Evolutionary conservation across 2,888 invertebrate genomes (phyloP).

Genomic region (Megaustenia siamemsis): DNA sequence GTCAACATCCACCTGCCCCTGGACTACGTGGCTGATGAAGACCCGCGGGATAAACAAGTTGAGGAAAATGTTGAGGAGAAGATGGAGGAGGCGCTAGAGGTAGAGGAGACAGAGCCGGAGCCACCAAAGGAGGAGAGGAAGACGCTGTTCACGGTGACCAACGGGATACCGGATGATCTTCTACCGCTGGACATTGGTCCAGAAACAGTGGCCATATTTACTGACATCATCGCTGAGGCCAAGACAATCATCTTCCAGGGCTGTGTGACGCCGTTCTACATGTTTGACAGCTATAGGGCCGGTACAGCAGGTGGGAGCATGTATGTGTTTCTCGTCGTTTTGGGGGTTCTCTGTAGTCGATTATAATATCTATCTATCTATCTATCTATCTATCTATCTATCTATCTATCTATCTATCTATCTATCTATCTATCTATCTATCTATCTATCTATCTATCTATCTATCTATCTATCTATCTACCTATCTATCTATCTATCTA

Average conservation of each 20-base stretch:
- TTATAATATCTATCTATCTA: background rate
- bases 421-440: background rate
- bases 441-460: background rate
- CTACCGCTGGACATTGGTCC: conserved; percentile 25
- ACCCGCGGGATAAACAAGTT: background rate
- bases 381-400: background rate
- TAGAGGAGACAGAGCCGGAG: background rate
- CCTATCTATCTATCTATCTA: background rate
- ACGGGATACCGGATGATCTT: background rate
- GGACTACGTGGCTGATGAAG: conserved; percentile 24
- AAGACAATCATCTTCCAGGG: conserved; percentile 32
- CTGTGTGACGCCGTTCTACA: background rate
- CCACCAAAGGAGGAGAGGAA: background rate
- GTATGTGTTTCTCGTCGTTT: no score
- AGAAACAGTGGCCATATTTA: background rate
- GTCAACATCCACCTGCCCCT: conserved; percentile 19
- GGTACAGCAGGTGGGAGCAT: conserved; percentile 41
- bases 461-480: background rate
- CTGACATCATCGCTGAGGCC: conserved; percentile 26
- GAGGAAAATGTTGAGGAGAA: background rate
- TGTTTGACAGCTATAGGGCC: background rate
- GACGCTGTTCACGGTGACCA: background rate
- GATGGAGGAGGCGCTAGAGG: background rate
- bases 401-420: background rate
- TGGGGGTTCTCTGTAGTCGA: background rate